These are phyloP conservation scores for Pyxicephalus adspersus DNA, from an alignment of 2,113 vertebrate genomes.

Conservation along the genomic window DNA sequence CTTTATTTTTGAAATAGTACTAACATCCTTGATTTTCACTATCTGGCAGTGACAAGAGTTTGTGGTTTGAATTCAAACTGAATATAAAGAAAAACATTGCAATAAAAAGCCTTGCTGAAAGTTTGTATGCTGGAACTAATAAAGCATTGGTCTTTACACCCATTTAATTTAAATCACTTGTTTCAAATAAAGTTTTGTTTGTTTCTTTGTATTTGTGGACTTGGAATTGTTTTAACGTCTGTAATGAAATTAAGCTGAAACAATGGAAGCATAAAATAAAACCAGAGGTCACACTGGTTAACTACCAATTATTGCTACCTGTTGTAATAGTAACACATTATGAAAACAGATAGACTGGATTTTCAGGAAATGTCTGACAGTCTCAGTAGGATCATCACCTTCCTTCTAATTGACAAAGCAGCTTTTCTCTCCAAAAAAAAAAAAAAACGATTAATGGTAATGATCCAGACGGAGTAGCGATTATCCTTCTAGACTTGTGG, in stretches of 20 bases:
- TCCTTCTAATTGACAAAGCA: constrained; percentile 37
- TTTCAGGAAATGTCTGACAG: constrained; percentile 24
- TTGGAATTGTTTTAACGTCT: constrained; percentile 10
- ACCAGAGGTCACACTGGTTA: constrained; percentile 21
- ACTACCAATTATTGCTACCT: constrained; percentile 36
- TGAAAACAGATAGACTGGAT: constrained; percentile 20
- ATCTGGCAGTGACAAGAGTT: neutral
- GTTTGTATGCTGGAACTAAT: constrained; percentile 16
- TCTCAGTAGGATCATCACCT: constrained; percentile 35
- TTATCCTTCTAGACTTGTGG: constrained; percentile 12
- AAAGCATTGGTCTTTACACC: constrained; percentile 38
- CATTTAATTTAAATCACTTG: constrained; percentile 43
- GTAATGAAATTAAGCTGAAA: constrained; percentile 30
- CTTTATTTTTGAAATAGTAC: neutral
- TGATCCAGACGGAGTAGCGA: neutral
- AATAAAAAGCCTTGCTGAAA: constrained; percentile 29
- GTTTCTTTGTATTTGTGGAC: constrained; percentile 28
- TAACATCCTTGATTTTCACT: constrained; percentile 3
- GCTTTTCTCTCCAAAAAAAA: constrained; percentile 41
- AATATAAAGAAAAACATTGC: constrained; percentile 8
- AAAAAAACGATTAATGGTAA: constrained; percentile 50
- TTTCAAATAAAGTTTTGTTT: constrained; percentile 32
- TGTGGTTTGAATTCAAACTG: neutral
- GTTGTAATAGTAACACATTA: constrained; percentile 17
- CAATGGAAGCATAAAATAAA: constrained; percentile 25